Percentiles rank a stretch among this genome's conserved stretches.
Evolutionary conservation across 2,113 vertebrate genomes (phyloP).

Genomic region (Lichenostomus cassidix): DNA sequence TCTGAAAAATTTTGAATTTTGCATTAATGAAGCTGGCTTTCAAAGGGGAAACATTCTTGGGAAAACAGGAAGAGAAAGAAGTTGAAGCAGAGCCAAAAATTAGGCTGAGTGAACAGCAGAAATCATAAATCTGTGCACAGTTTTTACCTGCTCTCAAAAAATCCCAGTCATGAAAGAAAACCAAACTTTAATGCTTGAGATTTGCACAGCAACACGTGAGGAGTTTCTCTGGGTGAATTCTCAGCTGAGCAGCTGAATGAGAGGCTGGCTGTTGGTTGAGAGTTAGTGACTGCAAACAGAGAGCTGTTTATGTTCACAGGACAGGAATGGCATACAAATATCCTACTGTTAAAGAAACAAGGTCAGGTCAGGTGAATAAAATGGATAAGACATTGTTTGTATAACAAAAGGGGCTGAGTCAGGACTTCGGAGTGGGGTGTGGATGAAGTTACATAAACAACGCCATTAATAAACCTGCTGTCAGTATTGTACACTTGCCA

Average conservation of each 20-base stretch:
- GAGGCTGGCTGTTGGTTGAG: background rate
- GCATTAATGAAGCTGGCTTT: conserved; percentile 20
- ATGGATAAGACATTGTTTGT: background rate
- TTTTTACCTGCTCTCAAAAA: background rate
- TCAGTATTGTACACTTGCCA: background rate
- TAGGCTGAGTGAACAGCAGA: background rate
- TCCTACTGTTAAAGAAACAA: background rate
- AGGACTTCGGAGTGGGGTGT: background rate
- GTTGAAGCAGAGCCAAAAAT: conserved; percentile 31
- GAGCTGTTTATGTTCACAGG: background rate
- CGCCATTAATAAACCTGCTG: background rate
- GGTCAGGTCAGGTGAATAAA: background rate
- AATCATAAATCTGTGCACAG: conserved; percentile 26
- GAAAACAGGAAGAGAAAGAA: conserved; percentile 56
- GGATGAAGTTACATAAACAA: background rate
- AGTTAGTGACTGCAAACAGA: background rate
- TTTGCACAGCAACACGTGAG: background rate
- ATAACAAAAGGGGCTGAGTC: background rate
- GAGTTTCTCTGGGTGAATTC: background rate
- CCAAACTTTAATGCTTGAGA: background rate
- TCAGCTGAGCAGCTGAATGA: background rate
- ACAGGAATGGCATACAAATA: background rate
- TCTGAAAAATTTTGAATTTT: conserved; percentile 28
- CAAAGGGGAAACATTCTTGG: background rate
- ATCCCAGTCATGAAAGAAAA: background rate